phyloP scores from a whole-genome alignment of 2,113 vertebrate species.

The Vulpes ferrilata region DNA sequence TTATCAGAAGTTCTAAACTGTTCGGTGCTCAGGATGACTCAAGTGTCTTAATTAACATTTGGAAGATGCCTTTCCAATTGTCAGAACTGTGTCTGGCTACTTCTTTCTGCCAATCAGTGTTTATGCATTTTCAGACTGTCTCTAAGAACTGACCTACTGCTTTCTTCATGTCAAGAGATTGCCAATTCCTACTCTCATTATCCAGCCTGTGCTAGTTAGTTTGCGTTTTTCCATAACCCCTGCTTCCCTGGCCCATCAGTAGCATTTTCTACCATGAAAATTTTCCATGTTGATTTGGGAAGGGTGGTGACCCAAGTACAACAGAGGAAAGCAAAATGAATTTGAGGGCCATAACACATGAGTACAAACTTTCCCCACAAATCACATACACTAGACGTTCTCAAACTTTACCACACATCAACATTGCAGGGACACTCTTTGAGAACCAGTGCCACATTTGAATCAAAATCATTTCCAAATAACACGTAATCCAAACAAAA shows the following conservation, averaged over 20 bases:
- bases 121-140: not conserved
- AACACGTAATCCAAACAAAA: not conserved
- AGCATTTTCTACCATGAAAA: not conserved
- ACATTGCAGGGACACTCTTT: not conserved
- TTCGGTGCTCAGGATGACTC: not conserved
- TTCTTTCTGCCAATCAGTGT: not conserved
- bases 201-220: not conserved
- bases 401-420: not conserved
- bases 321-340: not conserved
- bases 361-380: not conserved
- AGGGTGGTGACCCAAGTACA: not conserved
- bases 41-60: not conserved
- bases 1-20: constrained; percentile 51
- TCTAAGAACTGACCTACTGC: not conserved
- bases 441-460: not conserved
- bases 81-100: not conserved
- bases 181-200: not conserved
- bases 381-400: not conserved
- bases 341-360: not conserved
- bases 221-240: not conserved
- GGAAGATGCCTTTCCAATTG: not conserved
- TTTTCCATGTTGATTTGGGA: constrained; percentile 19
- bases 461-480: not conserved
- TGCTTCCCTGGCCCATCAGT: not conserved
- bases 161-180: not conserved